Evolutionary conservation across 2,888 invertebrate genomes (phyloP), one percentile per base, ranked within the genome.

Genomic region (Arge pagana): DNA sequence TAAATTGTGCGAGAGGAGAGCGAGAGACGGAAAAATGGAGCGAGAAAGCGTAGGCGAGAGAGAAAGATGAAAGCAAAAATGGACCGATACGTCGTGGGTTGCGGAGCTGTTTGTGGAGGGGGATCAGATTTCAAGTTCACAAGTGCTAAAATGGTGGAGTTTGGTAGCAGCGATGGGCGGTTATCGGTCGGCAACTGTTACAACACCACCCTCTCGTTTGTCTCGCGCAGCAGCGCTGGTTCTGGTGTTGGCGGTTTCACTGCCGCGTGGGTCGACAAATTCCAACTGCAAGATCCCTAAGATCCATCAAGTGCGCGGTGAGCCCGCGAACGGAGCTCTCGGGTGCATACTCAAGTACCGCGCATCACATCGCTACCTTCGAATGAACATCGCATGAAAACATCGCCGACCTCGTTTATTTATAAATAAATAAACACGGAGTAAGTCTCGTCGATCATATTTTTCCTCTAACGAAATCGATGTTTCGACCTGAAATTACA

Each of bases 1-100:
- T 70, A 75, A 77, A 75, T 77, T 76, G 76, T 76, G 75, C 74
- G 76, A 76, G 73, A 75, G 77, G 76, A 75, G 74, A 74, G 75
- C 74, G 77, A 76, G 75, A 75, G 76, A n/a, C n/a, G n/a, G n/a
- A n/a, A n/a, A n/a, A n/a, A n/a, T n/a, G n/a, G 11, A 45, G 11
- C n/a, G n/a, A n/a, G n/a, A n/a, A n/a, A n/a, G n/a, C n/a, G n/a
- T n/a, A n/a, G n/a, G n/a, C n/a, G n/a, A n/a, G n/a, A n/a, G n/a
- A n/a, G n/a, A n/a, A n/a, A n/a, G n/a, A n/a, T n/a, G n/a, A n/a
- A n/a, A n/a, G n/a, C n/a, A n/a, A 24, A 13, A 40, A 40, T 23
- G 18, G n/a, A 26, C 16, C 26, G 6, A 37, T 31, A 31, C 10
- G 37, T n/a, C n/a, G n/a, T n/a, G 5, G 33, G 23, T 40, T 40